Conservation (phyloP, 2,797 vertebrate species). For the Thalassophryne amazonica region DNA sequence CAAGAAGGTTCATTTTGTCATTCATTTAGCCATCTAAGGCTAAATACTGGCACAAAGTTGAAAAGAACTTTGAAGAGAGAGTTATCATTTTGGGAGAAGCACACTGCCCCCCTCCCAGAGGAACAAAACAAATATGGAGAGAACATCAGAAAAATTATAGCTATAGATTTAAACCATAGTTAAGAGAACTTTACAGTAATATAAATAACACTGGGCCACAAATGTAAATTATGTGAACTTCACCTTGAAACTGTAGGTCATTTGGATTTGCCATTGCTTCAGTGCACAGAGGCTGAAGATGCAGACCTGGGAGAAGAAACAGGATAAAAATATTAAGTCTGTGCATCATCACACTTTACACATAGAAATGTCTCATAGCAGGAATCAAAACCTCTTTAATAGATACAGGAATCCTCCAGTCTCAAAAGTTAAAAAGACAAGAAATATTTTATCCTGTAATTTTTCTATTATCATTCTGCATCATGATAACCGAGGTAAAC, state of each 20-base stretch:
- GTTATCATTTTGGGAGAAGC: too few relatives aligned
- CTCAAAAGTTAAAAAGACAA: neutral
- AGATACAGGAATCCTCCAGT: neutral
- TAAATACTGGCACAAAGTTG: too few relatives aligned
- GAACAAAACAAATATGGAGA: too few relatives aligned
- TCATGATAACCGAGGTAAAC: neutral
- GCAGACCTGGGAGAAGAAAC: slow-evolving; percentile 18
- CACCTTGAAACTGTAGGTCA: slow-evolving; percentile 87
- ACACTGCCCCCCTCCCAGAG: too few relatives aligned
- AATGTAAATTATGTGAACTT: neutral
- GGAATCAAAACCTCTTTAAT: neutral
- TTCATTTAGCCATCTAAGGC: too few relatives aligned
- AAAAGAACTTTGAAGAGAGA: too few relatives aligned
- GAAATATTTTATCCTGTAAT: neutral
- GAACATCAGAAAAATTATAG: too few relatives aligned
- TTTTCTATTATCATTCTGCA: neutral
- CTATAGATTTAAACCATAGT: too few relatives aligned
- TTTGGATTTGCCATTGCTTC: slow-evolving; percentile 79
- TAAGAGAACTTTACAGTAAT: too few relatives aligned
- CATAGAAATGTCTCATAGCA: too few relatives aligned
- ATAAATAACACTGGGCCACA: neutral
- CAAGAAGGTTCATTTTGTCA: too few relatives aligned
- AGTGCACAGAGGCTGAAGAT: slow-evolving; percentile 12
- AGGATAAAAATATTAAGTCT: neutral
- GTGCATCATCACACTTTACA: too few relatives aligned